Percentiles rank a stretch among this genome's conserved stretches.
Evolutionary conservation across 2,888 invertebrate species (phyloP).

Genomic region (Pedicia rivosa): DNA sequence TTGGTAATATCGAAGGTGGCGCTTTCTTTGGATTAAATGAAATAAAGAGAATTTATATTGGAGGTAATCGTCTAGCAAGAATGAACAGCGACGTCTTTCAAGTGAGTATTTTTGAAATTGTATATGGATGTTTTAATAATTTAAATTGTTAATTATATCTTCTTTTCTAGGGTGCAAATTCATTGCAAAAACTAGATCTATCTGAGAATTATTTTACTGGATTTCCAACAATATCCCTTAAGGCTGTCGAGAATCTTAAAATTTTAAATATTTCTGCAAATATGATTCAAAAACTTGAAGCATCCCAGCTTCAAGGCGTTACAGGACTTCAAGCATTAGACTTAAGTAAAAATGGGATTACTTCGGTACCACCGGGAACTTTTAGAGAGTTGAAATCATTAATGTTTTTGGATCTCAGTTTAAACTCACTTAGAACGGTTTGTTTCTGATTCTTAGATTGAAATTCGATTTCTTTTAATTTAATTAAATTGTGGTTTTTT

Average conservation of each 20-base stretch:
- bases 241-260: conserved; percentile 49
- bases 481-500: conserved; percentile 17
- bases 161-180: conserved; percentile 52
- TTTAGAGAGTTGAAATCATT: conserved; percentile 59
- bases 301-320: conserved; percentile 49
- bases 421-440: conserved; percentile 76
- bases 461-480: background rate
- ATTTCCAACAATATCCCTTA: conserved; percentile 63
- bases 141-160: too few species aligned
- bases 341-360: conserved; percentile 69
- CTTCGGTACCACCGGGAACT: conserved; percentile 64
- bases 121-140: conserved; percentile 5
- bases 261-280: conserved; percentile 71
- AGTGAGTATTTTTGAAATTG: too few species aligned
- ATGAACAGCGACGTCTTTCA: conserved; percentile 76
- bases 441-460: conserved; percentile 24
- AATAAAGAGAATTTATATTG: conserved; percentile 52
- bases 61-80: conserved; percentile 60
- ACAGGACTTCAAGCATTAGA: conserved; percentile 57
- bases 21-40: conserved; percentile 52
- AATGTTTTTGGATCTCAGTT: conserved; percentile 61
- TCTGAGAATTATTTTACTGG: conserved; percentile 74
- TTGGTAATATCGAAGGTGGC: conserved; percentile 58
- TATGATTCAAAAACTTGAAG: conserved; percentile 68
- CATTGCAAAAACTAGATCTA: conserved; percentile 63